Evolutionary conservation across 2,797 vertebrate species (phyloP).

Genomic region (Thunnus albacares): DNA sequence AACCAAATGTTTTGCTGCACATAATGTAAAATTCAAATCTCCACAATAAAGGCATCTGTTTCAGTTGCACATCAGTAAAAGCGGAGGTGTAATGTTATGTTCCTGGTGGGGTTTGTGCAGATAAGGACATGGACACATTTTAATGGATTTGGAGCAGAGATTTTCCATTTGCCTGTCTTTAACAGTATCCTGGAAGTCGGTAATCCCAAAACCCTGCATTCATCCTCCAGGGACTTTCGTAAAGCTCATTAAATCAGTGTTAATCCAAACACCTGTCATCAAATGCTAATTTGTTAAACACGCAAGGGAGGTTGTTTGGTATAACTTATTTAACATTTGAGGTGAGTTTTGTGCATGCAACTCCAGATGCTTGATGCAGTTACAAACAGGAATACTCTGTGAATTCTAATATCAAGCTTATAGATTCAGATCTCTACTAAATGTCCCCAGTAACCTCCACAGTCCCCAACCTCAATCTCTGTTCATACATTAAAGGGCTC

Average conservation of each 20-base stretch:
- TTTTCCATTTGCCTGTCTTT: slow-evolving; percentile 57
- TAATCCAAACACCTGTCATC: slow-evolving; percentile 79
- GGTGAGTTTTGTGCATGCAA: slow-evolving; percentile 31
- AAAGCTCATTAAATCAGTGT: slow-evolving; percentile 73
- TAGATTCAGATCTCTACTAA: slow-evolving; percentile 38
- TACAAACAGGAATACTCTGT: slow-evolving; percentile 10
- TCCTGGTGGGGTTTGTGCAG: slow-evolving; percentile 33
- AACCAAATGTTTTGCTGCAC: background rate
- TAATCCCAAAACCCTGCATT: slow-evolving; percentile 68
- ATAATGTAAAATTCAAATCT: slow-evolving; percentile 7
- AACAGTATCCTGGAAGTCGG: slow-evolving; percentile 62
- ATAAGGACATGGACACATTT: slow-evolving; percentile 48
- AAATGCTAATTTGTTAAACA: slow-evolving; percentile 73
- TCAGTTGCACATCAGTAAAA: slow-evolving; percentile 23
- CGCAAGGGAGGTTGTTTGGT: slow-evolving; percentile 49
- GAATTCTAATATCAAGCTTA: slow-evolving; percentile 35
- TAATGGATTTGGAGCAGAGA: slow-evolving; percentile 60
- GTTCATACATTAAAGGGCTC: slow-evolving; percentile 49
- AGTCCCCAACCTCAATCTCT: slow-evolving; percentile 22
- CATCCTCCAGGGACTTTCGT: slow-evolving; percentile 64
- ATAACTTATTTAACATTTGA: slow-evolving; percentile 59
- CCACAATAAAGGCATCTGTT: slow-evolving; percentile 19
- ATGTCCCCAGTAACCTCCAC: slow-evolving; percentile 58
- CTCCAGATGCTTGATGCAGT: slow-evolving; percentile 7
- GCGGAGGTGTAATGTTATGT: background rate